Base-by-base conservation (phyloP, 92 coral and sea anemone species). In the Porites rus region DNA sequence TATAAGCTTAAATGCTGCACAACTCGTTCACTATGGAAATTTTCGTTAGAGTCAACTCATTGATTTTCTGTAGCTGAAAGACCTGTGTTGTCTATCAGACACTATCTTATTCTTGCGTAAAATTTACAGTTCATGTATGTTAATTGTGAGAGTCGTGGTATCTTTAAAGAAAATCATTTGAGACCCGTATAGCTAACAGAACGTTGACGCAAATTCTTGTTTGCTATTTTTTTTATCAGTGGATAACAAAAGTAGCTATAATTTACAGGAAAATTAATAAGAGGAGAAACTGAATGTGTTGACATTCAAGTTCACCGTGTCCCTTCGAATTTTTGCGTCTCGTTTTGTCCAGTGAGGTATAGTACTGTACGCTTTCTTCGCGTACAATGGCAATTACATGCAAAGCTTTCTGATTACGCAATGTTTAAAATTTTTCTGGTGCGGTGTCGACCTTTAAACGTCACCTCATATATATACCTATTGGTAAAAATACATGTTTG, bases 321-420 rank as follows among this genome's bases (percentile, higher is more conserved):
- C 46, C 46, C 46, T 38, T 38, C 14, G 1, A 56, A 10, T 56
- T 59, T 63, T 52, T 76, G 68, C 63, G 16, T 19, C 52, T 31
- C 31, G 59, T 76, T 76, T 43, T 60, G 80, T n/a, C 73, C 24
- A 64, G 50, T 71, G 74, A 65, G 51, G 62, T 79, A 78, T 72
- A 46, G 83, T 78, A 79, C 70, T 20, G 64, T 53, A 9, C 46
- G 12, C 28, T 3, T 28, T 28, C 60, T 54, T 54, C 13, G 60
- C 60, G 65, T 58, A 75, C 65, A 54, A 21, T 54, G 59, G 50
- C 74, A 25, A 79, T 51, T 79, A 38, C 5, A 38, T 38, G 7
- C 50, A 67, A 43, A 61, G 73, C 74, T 79, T 66, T 79, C 63
- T 66, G 25, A 65, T 66, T 65, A 51, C 52, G 51, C 64, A 38